phyloP scores from a whole-genome alignment of 2,113 vertebrate genomes.

The Ardeotis arabs region DNA sequence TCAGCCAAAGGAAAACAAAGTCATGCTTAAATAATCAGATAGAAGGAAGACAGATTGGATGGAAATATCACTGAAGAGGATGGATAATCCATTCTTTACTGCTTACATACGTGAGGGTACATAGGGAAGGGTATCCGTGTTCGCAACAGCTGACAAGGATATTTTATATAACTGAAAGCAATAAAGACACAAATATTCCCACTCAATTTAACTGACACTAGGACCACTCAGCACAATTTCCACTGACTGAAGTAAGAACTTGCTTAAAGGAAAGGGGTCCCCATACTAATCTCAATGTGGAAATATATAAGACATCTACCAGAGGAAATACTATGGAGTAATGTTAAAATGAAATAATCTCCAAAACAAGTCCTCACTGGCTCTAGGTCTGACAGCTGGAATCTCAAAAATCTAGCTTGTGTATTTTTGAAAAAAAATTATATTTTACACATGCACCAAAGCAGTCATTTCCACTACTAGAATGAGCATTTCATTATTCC shows the following conservation, averaged over 20 bases:
- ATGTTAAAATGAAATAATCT: neutral
- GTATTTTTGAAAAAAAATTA: neutral
- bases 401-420: neutral
- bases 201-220: neutral
- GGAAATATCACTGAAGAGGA: neutral
- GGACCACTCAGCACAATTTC: neutral
- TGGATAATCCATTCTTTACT: neutral
- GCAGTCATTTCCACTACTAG: neutral
- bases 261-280: neutral
- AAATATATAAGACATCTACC: neutral
- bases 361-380: neutral
- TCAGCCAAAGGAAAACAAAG: neutral
- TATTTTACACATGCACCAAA: neutral
- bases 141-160: neutral
- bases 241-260: neutral
- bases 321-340: neutral
- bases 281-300: neutral
- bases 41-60: neutral
- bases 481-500: neutral
- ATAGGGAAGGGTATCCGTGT: neutral
- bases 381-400: neutral
- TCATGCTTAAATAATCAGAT: neutral
- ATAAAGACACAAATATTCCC: neutral
- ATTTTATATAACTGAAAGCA: neutral
- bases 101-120: neutral